These are phyloP conservation scores for Stenoptilia bipunctidactyla DNA, from an alignment of 2,888 invertebrate species.

Conservation along the genomic window DNA sequence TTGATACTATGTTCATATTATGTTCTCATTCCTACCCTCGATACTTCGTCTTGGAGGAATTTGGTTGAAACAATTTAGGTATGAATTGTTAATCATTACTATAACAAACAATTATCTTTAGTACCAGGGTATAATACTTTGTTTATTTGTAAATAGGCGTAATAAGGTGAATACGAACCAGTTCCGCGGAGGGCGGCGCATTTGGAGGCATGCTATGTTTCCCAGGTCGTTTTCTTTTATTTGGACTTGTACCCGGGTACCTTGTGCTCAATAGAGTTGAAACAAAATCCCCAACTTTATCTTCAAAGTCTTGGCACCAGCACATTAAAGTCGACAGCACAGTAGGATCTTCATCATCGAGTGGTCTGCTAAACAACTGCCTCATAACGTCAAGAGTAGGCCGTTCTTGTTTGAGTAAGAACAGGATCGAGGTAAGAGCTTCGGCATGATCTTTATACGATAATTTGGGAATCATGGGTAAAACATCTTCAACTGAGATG, in stretches of 20 bases:
- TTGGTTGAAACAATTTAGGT: no score
- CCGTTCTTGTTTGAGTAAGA: conserved; percentile 92
- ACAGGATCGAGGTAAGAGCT: conserved; percentile 89
- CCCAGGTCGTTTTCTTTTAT: conserved; percentile 88
- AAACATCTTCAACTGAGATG: conserved; percentile 90
- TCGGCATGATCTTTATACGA: conserved; percentile 90
- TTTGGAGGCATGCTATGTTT: conserved; percentile 78
- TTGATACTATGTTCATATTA: no score
- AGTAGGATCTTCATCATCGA: conserved; percentile 86
- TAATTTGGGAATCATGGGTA: conserved; percentile 81
- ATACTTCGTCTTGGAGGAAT: no score
- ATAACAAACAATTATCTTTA: no score
- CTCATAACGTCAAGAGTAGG: conserved; percentile 89
- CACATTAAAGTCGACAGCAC: conserved; percentile 92
- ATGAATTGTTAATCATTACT: no score
- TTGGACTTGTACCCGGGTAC: conserved; percentile 90
- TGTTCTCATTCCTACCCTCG: no score
- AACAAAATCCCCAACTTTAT: conserved; percentile 86
- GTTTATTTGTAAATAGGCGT: not conserved
- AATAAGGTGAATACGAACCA: conserved; percentile 54
- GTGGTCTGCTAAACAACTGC: conserved; percentile 83
- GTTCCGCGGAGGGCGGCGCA: conserved; percentile 83
- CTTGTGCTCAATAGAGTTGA: conserved; percentile 83
- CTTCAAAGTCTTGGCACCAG: conserved; percentile 95
- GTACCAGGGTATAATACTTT: not conserved